phyloP scores from a whole-genome alignment of 1,140 invertebrate species.

The Neodiprion pinetum region DNA sequence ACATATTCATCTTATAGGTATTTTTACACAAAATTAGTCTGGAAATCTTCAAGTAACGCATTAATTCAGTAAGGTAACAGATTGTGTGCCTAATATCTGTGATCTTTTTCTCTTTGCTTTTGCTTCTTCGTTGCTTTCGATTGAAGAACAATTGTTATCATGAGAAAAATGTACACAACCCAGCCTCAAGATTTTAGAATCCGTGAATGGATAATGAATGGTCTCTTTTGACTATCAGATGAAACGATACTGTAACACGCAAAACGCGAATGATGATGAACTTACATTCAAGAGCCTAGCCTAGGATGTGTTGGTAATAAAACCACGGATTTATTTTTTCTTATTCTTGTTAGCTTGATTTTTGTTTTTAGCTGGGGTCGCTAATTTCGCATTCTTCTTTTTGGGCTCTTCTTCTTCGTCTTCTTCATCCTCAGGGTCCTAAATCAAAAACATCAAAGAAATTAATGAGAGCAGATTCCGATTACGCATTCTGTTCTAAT shows the following conservation, averaged over 20 bases:
- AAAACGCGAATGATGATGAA: conserved; percentile 53
- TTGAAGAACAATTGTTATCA: too few species aligned
- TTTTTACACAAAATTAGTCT: too few species aligned
- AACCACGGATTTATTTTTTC: conserved; percentile 54
- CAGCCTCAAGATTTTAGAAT: neutral
- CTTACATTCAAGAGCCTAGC: conserved; percentile 55
- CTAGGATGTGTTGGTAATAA: conserved; percentile 36
- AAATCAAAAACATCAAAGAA: conserved; percentile 25
- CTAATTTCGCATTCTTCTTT: conserved; percentile 54
- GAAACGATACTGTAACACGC: conserved; percentile 49
- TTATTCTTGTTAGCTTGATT: conserved; percentile 57
- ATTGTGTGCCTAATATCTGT: too few species aligned
- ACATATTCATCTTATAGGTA: too few species aligned
- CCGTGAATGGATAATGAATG: neutral
- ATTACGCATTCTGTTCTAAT: neutral
- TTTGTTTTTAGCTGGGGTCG: conserved; percentile 55
- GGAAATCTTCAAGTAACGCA: too few species aligned
- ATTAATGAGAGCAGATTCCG: neutral
- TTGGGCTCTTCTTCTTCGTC: conserved; percentile 60
- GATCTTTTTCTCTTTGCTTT: too few species aligned
- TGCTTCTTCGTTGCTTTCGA: too few species aligned
- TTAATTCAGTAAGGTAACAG: too few species aligned
- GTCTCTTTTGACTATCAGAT: conserved; percentile 37
- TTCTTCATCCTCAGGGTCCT: conserved; percentile 59
- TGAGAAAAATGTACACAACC: neutral